Conservation (phyloP, 2,797 vertebrate species). For the Poecilia wingei region DNA sequence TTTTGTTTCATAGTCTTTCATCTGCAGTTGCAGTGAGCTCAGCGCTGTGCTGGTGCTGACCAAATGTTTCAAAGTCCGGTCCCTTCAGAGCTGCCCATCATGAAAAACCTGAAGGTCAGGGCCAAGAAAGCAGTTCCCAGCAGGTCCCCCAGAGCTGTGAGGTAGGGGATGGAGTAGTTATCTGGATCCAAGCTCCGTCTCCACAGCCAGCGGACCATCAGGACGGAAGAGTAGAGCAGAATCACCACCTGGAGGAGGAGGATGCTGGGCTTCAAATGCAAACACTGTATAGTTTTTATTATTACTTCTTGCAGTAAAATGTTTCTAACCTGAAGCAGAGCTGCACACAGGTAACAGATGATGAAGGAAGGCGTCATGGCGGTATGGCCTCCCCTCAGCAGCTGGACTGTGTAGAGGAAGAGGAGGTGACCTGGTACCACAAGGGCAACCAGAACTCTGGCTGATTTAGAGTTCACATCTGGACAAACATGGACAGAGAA, state of each 20-base stretch:
- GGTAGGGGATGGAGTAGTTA: constrained; percentile 91
- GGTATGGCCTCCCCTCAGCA: constrained; percentile 81
- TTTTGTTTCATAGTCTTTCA: neutral
- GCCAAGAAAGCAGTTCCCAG: constrained; percentile 88
- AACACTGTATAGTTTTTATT: neutral
- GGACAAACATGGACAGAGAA: constrained; percentile 9
- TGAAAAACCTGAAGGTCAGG: constrained; percentile 78
- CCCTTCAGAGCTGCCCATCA: constrained; percentile 38
- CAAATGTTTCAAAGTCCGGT: constrained; percentile 45
- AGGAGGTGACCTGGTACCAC: constrained; percentile 88
- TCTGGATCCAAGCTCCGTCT: constrained; percentile 85
- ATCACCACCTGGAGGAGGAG: constrained; percentile 80
- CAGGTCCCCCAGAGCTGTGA: constrained; percentile 90
- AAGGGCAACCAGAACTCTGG: constrained; percentile 84
- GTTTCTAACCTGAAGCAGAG: constrained; percentile 81
- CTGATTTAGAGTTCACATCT: constrained; percentile 89
- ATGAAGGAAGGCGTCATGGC: constrained; percentile 81
- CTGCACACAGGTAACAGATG: constrained; percentile 83
- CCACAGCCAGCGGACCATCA: constrained; percentile 87
- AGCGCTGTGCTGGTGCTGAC: neutral
- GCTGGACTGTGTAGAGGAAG: constrained; percentile 85
- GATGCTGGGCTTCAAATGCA: neutral
- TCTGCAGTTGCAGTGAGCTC: neutral
- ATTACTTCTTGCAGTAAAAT: neutral
- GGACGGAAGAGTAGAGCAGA: constrained; percentile 82